Evolutionary conservation across 2,888 invertebrate species (phyloP).

Genomic region (Apodemia mormo): DNA sequence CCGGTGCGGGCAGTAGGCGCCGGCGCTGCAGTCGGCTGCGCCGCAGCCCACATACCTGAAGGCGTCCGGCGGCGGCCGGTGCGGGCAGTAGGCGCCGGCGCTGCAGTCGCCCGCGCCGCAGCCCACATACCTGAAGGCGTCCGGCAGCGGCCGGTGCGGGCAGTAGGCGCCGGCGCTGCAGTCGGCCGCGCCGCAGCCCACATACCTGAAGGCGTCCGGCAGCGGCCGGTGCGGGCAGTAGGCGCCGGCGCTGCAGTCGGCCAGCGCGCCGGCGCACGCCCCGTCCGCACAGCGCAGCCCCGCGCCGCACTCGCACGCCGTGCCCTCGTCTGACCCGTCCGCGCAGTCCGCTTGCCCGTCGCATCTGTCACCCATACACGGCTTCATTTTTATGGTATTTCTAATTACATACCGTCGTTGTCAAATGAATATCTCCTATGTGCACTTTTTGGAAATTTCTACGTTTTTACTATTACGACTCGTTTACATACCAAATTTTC

Average conservation of each 20-base stretch:
- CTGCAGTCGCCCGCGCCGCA: no score
- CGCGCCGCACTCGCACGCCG: slow-evolving; percentile 56
- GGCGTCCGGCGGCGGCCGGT: slow-evolving; percentile 36
- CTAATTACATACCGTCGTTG: no score
- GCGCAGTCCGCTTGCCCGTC: slow-evolving; percentile 92
- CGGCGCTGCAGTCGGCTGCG: no score
- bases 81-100: slow-evolving; percentile 52
- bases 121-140: slow-evolving; percentile 33
- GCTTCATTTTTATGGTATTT: no score
- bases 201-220: slow-evolving; percentile 36
- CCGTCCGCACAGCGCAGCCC: slow-evolving; percentile 85
- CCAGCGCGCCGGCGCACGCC: slow-evolving; percentile 85
- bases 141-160: slow-evolving; percentile 35
- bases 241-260: slow-evolving; percentile 82
- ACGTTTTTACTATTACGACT: no score
- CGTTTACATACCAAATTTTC: no score
- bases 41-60: slow-evolving; percentile 26
- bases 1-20: no score
- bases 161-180: slow-evolving; percentile 73
- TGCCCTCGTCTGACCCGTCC: slow-evolving; percentile 87
- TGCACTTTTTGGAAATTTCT: no score
- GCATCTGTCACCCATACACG: slow-evolving; percentile 65
- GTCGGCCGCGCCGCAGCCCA: slow-evolving; percentile 69
- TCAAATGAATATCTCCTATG: no score
- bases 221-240: slow-evolving; percentile 34